Evolutionary conservation across 1,140 invertebrate species (phyloP).

Genomic region (Pogonognathellus flavescens): DNA sequence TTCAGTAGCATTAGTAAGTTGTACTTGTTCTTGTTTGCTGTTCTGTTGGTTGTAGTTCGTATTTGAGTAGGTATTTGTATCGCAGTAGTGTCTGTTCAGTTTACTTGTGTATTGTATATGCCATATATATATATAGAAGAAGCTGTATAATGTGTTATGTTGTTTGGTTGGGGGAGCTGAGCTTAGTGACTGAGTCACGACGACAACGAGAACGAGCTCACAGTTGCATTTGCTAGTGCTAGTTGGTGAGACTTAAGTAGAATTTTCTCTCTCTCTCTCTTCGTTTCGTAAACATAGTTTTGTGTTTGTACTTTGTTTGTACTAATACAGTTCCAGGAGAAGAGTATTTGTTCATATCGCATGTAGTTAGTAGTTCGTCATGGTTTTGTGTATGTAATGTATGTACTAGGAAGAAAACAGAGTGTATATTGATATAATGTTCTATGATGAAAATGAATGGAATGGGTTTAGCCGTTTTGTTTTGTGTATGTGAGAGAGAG

Average conservation of each 20-base stretch:
- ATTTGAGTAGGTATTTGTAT: slow-evolving; percentile 1
- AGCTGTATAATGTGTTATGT: not conserved
- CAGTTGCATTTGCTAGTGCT: not conserved
- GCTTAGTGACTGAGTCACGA: not conserved
- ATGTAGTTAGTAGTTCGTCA: not conserved
- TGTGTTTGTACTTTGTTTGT: not conserved
- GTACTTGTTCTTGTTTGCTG: slow-evolving; percentile 42
- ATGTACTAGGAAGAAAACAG: not conserved
- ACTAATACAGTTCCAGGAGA: too few relatives aligned
- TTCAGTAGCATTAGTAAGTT: not conserved
- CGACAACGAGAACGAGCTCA: too few relatives aligned
- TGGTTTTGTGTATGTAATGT: not conserved
- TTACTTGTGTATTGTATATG: too few relatives aligned
- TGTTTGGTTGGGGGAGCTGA: slow-evolving; percentile 26
- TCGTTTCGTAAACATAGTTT: slow-evolving; percentile 10
- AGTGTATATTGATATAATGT: slow-evolving; percentile 13
- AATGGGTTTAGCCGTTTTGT: slow-evolving; percentile 34
- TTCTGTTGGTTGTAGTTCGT: not conserved
- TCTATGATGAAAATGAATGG: slow-evolving; percentile 24
- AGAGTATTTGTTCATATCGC: not conserved
- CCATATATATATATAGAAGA: too few relatives aligned
- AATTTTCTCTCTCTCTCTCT: not conserved
- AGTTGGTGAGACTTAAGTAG: not conserved
- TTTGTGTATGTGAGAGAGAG: slow-evolving; percentile 14
- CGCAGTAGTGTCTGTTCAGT: slow-evolving; percentile 27